Base-by-base conservation (phyloP, 2,797 vertebrate genomes). In the Crocodylus rhombifer region DNA sequence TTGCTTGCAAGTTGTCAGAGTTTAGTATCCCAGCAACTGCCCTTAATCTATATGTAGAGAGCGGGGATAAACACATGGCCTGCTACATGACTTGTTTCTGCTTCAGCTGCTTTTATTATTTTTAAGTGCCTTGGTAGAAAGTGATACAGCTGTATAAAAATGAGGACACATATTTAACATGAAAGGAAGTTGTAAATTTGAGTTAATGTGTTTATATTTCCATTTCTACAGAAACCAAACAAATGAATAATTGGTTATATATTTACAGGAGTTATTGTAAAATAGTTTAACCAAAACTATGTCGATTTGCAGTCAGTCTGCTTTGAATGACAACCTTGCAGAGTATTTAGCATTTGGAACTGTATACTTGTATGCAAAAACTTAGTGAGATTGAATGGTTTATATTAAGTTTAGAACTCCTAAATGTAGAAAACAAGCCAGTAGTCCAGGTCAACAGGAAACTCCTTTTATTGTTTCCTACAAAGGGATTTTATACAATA, bases 1-100 rank as follows among this genome's bases (percentile, higher is more conserved):
- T 73, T 83, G 71, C 76, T 55, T 0, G 0, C 5, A 8, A 81
- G 25, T 42, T 0, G 1, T 55, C 1, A 80, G 1, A 14, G 77
- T 25, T 80, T 14, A 79, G 85, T 86, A 84, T 57, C 89, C n/a
- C 55, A 73, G 95, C 83, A 95, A 80, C 94, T 1, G 7, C 42
- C 51, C 10, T 63, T 77, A 77, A 93, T 88, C 87, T 2, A 71
- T 89, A 86, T 25, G 11, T 7, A 1, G 0, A 3, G 10, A 3
- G 1, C 0, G 11, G 5, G 21, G n/a, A 2, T 0, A 3, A 16
- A 5, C 1, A 1, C 42, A 4, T 2, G 17, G 58, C 2, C 0
- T 0, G 2, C 55, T 14, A 81, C 62, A 20, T 1, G 77, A 16
- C 7, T 4, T 2, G 4, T 0, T 74, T 42, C 86, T 9, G 61